Base-by-base conservation (phyloP, 2,888 invertebrate species). In the Thumatha senex region DNA sequence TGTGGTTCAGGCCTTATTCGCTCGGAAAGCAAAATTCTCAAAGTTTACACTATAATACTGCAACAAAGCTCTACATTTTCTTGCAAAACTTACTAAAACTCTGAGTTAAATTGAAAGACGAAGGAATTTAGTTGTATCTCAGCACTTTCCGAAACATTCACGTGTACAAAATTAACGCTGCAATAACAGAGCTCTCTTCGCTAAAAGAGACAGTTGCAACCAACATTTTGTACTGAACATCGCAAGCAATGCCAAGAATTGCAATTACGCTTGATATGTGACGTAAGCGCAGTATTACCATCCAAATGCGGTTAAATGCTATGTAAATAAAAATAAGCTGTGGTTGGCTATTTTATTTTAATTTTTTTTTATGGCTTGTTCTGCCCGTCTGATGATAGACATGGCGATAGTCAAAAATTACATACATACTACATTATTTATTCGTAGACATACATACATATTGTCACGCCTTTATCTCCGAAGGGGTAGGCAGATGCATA, bases 241-340 rank as follows among this genome's bases (percentile, higher is more conserved):
- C 49, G 53, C 51, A 11, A 52, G 50, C 49, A 44, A 51, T 67
- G 56, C 68, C 61, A 58, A 58, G 68, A 54, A 66, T 61, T 55
- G 58, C 68, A 67, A 64, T 64, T 67, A 64, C 54, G 36, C 50
- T 51, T 56, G 61, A 64, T 56, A 40, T 52, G 55, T 60, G 67
- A 67, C 55, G 42, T 40, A 46, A 60, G 42, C 46, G 50, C 44
- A 15, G 39, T 13, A n/a, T 15, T 15, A 31, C 39, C 39, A 13
- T 39, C 18, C 15, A 36, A 1, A 30, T 15, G 31, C n/a, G 29
- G 14, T 45, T 45, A 36, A 36, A 30, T 45, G 29, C 30, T 36
- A 29, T 30, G 8, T 39, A 12, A 18, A 34, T n/a, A 36, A 9
- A 15, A 40, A 40, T 40, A 30, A 29, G 36, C 10, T 24, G 5